Evolutionary conservation across 1,140 invertebrate genomes (phyloP).

Genomic region (Temnothorax nylanderi): DNA sequence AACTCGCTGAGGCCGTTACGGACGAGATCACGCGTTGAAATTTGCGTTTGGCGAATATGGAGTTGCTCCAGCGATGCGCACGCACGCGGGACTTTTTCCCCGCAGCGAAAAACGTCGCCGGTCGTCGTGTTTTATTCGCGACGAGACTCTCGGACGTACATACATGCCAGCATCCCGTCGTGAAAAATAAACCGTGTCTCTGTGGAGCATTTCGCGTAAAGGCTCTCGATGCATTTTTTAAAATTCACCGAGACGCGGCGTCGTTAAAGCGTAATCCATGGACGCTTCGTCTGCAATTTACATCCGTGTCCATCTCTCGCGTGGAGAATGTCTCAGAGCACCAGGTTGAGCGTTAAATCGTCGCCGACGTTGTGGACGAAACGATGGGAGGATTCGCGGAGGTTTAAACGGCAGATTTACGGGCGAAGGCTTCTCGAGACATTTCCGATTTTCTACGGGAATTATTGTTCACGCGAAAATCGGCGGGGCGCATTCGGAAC

Average conservation of each 20-base stretch:
- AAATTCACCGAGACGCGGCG: not conserved
- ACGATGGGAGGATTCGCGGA: not conserved
- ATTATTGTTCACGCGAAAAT: constrained; percentile 6
- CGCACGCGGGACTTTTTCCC: not conserved
- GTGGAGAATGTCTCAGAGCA: not conserved
- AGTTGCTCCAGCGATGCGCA: not conserved
- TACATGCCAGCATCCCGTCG: not conserved
- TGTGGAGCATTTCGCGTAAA: not conserved
- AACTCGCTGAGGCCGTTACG: not conserved
- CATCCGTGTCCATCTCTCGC: not conserved
- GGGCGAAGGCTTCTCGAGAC: not conserved
- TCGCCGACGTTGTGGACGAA: not conserved
- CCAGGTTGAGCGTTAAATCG: constrained; percentile 3
- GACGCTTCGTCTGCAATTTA: constrained; percentile 21
- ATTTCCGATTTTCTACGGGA: constrained; percentile 17
- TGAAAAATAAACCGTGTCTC: constrained; percentile 38
- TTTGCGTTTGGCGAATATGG: not conserved
- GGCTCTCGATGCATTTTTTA: constrained; percentile 31
- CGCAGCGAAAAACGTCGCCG: constrained; percentile 2
- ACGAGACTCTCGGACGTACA: not conserved
- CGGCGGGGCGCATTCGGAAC: not conserved
- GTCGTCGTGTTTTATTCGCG: constrained; percentile 49
- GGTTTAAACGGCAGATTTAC: constrained; percentile 23
- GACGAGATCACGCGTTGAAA: constrained; percentile 2
- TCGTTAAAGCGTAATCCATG: constrained; percentile 49